Evolutionary conservation across 2,797 vertebrate species (phyloP), one percentile per base, ranked within the genome.

Genomic region (Anabas testudineus): DNA sequence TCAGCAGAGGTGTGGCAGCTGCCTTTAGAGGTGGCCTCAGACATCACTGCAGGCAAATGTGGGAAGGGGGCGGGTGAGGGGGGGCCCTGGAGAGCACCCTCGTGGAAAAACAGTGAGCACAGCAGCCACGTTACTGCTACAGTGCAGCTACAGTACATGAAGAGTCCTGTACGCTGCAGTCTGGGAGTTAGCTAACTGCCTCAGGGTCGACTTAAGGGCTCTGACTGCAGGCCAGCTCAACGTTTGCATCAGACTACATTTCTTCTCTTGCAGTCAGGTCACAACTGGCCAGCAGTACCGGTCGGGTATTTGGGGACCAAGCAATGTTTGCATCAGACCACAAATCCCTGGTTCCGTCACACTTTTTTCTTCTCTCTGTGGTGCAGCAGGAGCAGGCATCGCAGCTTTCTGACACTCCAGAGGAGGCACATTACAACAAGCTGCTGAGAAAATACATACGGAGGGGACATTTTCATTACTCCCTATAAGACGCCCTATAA

Each of bases 121-220:
- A 78, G 74, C 77, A 64, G 73, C 78, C 53, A 72, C 81, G 80
- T 69, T 74, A 28, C 7, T 74, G 75, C 69, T 75, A 65, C 13
- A 71, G 83, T 65, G 59, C 43, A 67, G 43, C 71, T 71, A 67
- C 67, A 82, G 76, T 67, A 54, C 63, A 74, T 67, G 77, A 32
- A 30, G 68, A 62, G 74, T 30, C 18, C 61, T 71, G 69, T 74
- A 56, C 12, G 43, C 45, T 73, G 78, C 82, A 78, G 72, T 64
- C 57, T 72, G 87, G 87, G 90, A 91, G 79, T 76, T 61, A 46
- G 67, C 67, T 80, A 81, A 87, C 80, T 49, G 82, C 90, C 87
- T 88, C 85, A 14, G 90, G 87, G 87, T 91, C 78, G 79, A 76
- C 84, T 85, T 83, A 68, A 86, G 80, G 64, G 85, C 80, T 81